A percentile compares a stretch with the other conserved stretches of the same genome.
Conservation (phyloP, 2,888 invertebrate species). For the Meandrusa payeni region DNA sequence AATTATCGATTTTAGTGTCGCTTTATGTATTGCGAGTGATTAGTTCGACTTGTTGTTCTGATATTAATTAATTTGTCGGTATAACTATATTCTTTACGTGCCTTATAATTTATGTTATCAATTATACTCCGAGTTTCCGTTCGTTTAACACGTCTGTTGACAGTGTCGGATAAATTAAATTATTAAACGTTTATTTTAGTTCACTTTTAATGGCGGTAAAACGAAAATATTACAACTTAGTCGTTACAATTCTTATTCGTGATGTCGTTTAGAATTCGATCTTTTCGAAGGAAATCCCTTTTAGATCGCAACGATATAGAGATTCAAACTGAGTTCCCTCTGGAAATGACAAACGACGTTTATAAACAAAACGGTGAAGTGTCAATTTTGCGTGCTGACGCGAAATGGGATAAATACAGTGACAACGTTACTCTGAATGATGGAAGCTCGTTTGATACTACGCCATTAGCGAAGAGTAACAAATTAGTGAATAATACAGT, state of each 20-base stretch:
- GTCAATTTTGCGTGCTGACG: constrained; percentile 20
- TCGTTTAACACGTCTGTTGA: constrained; percentile 14
- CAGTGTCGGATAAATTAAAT: not conserved
- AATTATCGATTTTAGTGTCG: constrained; percentile 5
- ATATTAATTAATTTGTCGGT: constrained; percentile 14
- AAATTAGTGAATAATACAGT: constrained; percentile 10
- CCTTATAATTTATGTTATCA: constrained; percentile 7
- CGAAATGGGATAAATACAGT: constrained; percentile 31
- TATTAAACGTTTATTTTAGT: too few species aligned
- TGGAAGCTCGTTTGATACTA: not conserved
- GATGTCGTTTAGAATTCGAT: constrained; percentile 19
- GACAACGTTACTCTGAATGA: constrained; percentile 27
- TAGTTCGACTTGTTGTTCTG: constrained; percentile 8
- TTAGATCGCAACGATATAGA: constrained; percentile 31
- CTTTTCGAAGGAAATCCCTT: constrained; percentile 27
- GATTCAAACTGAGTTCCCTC: not conserved
- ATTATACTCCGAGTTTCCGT: constrained; percentile 2
- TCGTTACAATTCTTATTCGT: too few species aligned
- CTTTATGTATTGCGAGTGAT: constrained; percentile 6
- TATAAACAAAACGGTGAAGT: constrained; percentile 30
- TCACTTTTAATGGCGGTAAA: too few species aligned
- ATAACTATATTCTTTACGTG: constrained; percentile 6
- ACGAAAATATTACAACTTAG: not conserved
- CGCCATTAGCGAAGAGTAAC: not conserved
- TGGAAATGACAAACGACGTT: too few species aligned